Evolutionary conservation across 2,797 vertebrate species (phyloP).

Genomic region (Geotrypetes seraphini): DNA sequence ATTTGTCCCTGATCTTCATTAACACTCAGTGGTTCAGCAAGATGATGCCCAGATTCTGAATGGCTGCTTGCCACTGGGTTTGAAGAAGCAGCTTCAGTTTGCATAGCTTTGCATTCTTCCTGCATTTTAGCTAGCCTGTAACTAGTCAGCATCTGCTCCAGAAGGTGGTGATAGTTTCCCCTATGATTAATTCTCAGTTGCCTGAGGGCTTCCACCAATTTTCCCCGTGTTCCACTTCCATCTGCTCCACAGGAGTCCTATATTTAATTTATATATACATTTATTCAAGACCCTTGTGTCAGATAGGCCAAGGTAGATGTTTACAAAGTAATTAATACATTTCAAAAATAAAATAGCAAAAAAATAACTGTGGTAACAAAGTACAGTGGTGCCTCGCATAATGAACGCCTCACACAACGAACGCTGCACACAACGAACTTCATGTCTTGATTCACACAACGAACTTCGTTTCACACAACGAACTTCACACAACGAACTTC

Average conservation of each 20-base stretch:
- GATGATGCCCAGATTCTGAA: constrained; percentile 35
- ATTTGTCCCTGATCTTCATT: constrained; percentile 45
- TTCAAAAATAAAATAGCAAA: not conserved
- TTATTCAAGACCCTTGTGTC: constrained; percentile 91
- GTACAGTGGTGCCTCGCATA: too few species aligned
- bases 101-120: constrained; percentile 47
- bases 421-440: too few species aligned
- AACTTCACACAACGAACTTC: too few species aligned
- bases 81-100: constrained; percentile 56
- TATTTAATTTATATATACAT: too few species aligned
- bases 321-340: not conserved
- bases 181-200: constrained; percentile 96
- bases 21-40: constrained; percentile 38
- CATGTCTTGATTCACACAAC: too few species aligned
- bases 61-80: constrained; percentile 28
- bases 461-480: too few species aligned
- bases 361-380: too few species aligned
- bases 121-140: constrained; percentile 71
- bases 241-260: constrained; percentile 79
- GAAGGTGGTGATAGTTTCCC: constrained; percentile 88
- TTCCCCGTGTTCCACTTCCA: constrained; percentile 72
- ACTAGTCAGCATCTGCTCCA: constrained; percentile 87
- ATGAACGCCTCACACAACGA: too few species aligned
- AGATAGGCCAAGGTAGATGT: constrained; percentile 45
- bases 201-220: constrained; percentile 89